Conservation (phyloP, 1,140 invertebrate genomes). For the Galendromus occidentalis region DNA sequence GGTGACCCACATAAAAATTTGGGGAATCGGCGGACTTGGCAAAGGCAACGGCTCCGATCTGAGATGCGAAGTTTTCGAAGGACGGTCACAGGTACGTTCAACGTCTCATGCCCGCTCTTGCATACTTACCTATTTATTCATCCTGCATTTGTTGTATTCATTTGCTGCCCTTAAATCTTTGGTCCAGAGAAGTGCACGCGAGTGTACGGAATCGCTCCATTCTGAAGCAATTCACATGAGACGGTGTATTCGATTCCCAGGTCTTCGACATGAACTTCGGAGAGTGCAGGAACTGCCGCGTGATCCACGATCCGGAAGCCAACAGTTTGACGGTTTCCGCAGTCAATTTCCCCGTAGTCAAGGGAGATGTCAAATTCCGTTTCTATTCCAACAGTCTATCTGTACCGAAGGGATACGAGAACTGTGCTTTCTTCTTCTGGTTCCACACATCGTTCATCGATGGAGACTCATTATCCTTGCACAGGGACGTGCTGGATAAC, state of each 20-base stretch:
- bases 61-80: slow-evolving; percentile 25
- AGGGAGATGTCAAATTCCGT: slow-evolving; percentile 31
- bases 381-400: slow-evolving; percentile 28
- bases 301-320: slow-evolving; percentile 23
- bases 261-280: slow-evolving; percentile 13
- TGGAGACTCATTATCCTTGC: slow-evolving; percentile 21
- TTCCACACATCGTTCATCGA: slow-evolving; percentile 36
- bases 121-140: slow-evolving; percentile 26
- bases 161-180: not conserved
- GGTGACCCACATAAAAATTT: slow-evolving; percentile 15
- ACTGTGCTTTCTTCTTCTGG: slow-evolving; percentile 38
- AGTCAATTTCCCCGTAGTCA: slow-evolving; percentile 26
- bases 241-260: not conserved
- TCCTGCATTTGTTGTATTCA: slow-evolving; percentile 24
- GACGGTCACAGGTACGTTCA: slow-evolving; percentile 24
- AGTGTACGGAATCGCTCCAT: not conserved
- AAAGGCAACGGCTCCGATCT: slow-evolving; percentile 34
- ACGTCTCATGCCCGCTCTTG: too few relatives aligned
- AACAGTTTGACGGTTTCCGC: slow-evolving; percentile 25
- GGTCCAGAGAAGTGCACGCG: not conserved
- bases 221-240: not conserved
- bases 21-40: slow-evolving; percentile 26
- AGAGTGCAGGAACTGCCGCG: slow-evolving; percentile 15
- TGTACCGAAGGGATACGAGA: slow-evolving; percentile 34
- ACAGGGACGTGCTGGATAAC: slow-evolving; percentile 33